A percentile compares a stretch with the other conserved stretches of the same genome.
These are phyloP conservation scores for Myoxocephalus aenaeus DNA, from an alignment of 2,797 vertebrate genomes.

Conservation along the genomic window DNA sequence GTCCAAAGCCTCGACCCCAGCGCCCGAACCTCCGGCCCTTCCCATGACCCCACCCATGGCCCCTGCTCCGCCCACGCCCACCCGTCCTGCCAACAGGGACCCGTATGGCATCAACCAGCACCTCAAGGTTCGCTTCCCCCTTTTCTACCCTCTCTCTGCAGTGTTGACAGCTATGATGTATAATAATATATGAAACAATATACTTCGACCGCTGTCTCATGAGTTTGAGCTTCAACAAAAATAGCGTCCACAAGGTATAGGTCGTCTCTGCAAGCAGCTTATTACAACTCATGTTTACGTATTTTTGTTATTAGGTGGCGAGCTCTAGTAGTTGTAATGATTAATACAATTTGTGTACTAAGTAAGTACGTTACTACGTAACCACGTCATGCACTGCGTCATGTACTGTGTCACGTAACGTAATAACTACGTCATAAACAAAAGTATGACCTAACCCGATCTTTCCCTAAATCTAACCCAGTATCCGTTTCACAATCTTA, in stretches of 20 bases:
- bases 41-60: slow-evolving; percentile 26
- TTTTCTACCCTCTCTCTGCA: not conserved
- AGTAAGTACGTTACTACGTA: not conserved
- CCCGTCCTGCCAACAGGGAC: slow-evolving; percentile 74
- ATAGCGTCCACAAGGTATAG: no score
- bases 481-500: not conserved
- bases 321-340: not conserved
- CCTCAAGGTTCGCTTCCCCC: slow-evolving; percentile 76
- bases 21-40: slow-evolving; percentile 62
- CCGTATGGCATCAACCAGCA: slow-evolving; percentile 84
- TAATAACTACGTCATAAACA: not conserved
- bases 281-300: not conserved
- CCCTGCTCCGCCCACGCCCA: slow-evolving; percentile 5
- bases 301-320: not conserved
- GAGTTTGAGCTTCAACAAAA: no score
- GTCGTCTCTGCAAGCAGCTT: not conserved
- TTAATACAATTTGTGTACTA: not conserved
- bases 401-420: not conserved
- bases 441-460: not conserved
- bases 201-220: not conserved
- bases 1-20: slow-evolving; percentile 64
- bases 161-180: not conserved
- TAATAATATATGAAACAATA: not conserved
- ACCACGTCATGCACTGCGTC: not conserved
- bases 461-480: not conserved